Conservation (phyloP, 2,888 invertebrate genomes). For the Deilephila elpenor region DNA sequence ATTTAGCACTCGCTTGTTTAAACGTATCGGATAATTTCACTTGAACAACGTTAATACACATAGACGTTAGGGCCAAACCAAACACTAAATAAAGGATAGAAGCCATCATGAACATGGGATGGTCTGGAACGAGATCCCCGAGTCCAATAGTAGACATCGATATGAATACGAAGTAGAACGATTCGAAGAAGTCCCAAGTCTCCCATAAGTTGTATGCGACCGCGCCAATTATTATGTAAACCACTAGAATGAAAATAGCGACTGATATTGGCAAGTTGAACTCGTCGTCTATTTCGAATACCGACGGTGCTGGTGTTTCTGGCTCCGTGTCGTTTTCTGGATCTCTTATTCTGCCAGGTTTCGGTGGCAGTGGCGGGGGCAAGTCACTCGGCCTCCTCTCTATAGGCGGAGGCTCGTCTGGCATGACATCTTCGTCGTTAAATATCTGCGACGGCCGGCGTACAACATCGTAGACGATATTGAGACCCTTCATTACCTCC, state of each 20-base stretch:
- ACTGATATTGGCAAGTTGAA: constrained; percentile 97
- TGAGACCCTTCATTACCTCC: constrained; percentile 94
- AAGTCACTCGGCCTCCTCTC: constrained; percentile 71
- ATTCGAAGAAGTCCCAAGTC: constrained; percentile 95
- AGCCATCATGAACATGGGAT: constrained; percentile 95
- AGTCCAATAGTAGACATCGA: constrained; percentile 99
- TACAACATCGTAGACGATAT: constrained; percentile 91
- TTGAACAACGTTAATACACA: constrained; percentile 98
- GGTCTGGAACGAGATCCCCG: constrained; percentile 95
- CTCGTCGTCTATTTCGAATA: constrained; percentile 94
- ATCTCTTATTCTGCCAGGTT: constrained; percentile 65
- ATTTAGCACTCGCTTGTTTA: constrained; percentile 92
- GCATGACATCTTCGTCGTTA: constrained; percentile 79
- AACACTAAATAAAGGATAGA: constrained; percentile 97
- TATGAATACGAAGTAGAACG: constrained; percentile 98
- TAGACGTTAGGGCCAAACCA: constrained; percentile 97
- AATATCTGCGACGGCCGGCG: constrained; percentile 89
- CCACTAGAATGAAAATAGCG: constrained; percentile 91
- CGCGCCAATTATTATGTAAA: constrained; percentile 95
- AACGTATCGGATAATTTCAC: constrained; percentile 92
- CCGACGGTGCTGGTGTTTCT: constrained; percentile 91
- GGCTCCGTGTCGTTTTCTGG: constrained; percentile 84
- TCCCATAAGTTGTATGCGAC: constrained; percentile 91
- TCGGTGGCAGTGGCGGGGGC: constrained; percentile 75
- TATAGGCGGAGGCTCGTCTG: constrained; percentile 56